These are phyloP conservation scores for Coregonus suidteri DNA, from an alignment of 2,797 vertebrate genomes.

Conservation along the genomic window DNA sequence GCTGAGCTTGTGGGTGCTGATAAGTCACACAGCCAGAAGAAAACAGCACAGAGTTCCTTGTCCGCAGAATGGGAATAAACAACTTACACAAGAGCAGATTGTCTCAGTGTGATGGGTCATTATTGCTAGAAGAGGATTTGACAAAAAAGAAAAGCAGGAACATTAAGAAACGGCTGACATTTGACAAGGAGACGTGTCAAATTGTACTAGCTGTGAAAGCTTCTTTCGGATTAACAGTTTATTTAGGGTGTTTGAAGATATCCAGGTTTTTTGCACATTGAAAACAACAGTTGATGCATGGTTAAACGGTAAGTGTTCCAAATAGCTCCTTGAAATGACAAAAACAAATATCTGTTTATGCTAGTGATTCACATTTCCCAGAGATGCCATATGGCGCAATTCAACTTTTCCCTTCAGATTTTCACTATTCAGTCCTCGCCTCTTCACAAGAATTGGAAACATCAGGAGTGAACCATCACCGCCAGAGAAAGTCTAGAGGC, in stretches of 20 bases:
- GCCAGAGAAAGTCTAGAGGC: slow-evolving; percentile 30
- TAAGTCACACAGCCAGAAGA: slow-evolving; percentile 10
- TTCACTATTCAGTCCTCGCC: neutral
- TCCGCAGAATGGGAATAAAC: slow-evolving; percentile 45
- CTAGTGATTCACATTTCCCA: neutral
- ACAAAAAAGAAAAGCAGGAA: slow-evolving; percentile 40
- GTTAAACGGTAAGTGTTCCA: neutral
- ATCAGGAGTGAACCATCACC: slow-evolving; percentile 34
- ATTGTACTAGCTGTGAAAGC: slow-evolving; percentile 27
- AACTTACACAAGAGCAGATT: slow-evolving; percentile 55
- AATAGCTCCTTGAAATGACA: neutral
- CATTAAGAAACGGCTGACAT: slow-evolving; percentile 20
- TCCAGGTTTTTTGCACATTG: neutral
- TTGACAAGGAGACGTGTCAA: slow-evolving; percentile 45
- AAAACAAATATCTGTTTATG: neutral
- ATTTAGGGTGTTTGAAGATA: neutral
- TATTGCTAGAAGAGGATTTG: slow-evolving; percentile 67
- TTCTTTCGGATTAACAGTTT: slow-evolving; percentile 41
- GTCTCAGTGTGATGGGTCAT: slow-evolving; percentile 62
- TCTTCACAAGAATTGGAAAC: neutral
- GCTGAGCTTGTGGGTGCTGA: slow-evolving; percentile 5
- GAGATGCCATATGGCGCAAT: neutral
- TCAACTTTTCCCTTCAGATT: neutral
- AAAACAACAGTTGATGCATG: slow-evolving; percentile 5
- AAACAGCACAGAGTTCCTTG: slow-evolving; percentile 6